phyloP scores from a whole-genome alignment of 2,797 vertebrate genomes.

The Dendrocincla fuliginosa region DNA sequence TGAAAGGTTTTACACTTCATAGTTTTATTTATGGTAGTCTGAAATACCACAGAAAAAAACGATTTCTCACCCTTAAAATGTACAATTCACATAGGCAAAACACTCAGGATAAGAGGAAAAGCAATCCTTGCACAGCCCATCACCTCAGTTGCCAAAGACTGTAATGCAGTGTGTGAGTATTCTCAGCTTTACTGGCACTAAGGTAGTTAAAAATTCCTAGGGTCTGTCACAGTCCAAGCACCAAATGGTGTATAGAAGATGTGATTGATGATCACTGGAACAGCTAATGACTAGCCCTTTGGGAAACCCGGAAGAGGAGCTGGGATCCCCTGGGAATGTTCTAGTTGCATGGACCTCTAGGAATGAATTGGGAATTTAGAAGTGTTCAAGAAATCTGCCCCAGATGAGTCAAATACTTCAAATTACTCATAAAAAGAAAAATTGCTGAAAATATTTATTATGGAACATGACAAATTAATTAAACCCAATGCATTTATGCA shows the following conservation, averaged over 20 bases:
- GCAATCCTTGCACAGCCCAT: background rate
- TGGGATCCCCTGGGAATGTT: background rate
- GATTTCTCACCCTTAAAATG: background rate
- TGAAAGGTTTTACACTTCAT: background rate
- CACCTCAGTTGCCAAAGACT: background rate
- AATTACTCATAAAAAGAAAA: background rate
- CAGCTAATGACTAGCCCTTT: background rate
- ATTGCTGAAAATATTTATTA: background rate
- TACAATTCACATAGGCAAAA: background rate
- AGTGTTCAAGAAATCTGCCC: background rate
- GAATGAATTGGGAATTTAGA: background rate
- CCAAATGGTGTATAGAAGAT: background rate
- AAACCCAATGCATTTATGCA: background rate
- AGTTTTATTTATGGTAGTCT: background rate
- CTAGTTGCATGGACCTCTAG: background rate
- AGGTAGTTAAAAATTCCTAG: background rate
- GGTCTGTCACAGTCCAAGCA: background rate
- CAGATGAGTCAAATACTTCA: background rate
- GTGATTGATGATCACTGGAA: background rate
- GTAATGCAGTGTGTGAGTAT: accelerated
- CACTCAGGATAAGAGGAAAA: background rate
- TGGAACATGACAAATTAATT: background rate
- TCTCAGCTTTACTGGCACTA: background rate
- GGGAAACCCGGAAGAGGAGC: background rate
- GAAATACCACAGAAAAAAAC: background rate